A percentile compares a stretch with the other conserved stretches of the same genome.
These are phyloP conservation scores for Leucophenga montana DNA, from an alignment of 2,888 invertebrate genomes.

Conservation along the genomic window DNA sequence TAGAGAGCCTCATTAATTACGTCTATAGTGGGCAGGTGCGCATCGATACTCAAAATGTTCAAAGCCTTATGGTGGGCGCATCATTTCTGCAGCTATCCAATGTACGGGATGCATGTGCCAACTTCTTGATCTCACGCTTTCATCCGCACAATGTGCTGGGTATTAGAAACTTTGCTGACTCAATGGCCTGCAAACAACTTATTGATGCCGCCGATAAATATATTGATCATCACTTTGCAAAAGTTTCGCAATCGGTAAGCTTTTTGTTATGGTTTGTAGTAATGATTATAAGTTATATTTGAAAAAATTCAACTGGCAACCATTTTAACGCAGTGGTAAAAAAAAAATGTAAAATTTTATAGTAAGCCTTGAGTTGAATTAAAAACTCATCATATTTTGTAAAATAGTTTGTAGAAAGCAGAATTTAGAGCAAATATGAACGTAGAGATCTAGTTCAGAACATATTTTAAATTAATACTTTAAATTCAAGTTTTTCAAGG, in stretches of 20 bases:
- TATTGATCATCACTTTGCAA: constrained; percentile 81
- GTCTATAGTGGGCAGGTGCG: constrained; percentile 87
- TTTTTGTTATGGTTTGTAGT: too few species aligned
- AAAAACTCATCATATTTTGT: too few species aligned
- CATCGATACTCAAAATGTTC: constrained; percentile 86
- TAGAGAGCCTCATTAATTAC: constrained; percentile 88
- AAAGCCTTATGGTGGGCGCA: constrained; percentile 88
- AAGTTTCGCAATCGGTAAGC: constrained; percentile 78
- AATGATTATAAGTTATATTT: too few species aligned
- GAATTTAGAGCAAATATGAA: too few species aligned
- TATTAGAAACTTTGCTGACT: constrained; percentile 85
- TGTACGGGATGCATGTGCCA: constrained; percentile 88
- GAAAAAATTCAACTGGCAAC: too few species aligned
- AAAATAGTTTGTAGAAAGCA: too few species aligned
- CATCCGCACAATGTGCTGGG: constrained; percentile 87
- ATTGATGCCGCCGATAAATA: constrained; percentile 85
- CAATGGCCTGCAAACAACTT: constrained; percentile 80
- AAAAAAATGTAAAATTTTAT: too few species aligned
- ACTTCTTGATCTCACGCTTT: constrained; percentile 84
- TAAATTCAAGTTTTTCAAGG: too few species aligned
- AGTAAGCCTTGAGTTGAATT: too few species aligned
- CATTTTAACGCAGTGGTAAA: too few species aligned
- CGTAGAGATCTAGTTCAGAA: too few species aligned
- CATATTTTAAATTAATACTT: too few species aligned
- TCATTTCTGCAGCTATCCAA: constrained; percentile 85